phyloP scores from a whole-genome alignment of 2,888 invertebrate species.

The Drosophila gaucha region DNA sequence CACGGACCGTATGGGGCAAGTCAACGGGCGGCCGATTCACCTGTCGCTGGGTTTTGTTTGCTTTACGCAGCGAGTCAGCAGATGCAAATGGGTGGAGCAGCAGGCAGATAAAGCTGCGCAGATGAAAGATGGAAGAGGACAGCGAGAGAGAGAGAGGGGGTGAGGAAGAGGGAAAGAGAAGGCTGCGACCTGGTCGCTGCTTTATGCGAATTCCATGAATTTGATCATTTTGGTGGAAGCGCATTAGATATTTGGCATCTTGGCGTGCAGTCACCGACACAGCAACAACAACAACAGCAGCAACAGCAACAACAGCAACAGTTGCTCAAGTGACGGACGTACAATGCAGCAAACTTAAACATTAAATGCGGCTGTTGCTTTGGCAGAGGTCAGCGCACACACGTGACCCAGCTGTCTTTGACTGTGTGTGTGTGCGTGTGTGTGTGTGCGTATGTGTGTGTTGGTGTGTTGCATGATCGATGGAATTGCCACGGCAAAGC shows the following conservation, averaged over 20 bases:
- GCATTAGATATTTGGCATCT: constrained; percentile 80
- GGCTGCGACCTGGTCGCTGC: constrained; percentile 51
- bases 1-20: constrained; percentile 74
- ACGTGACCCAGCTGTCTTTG: constrained; percentile 68
- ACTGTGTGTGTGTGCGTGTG: background rate
- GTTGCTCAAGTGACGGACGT: constrained; percentile 64
- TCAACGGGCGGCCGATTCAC: constrained; percentile 80
- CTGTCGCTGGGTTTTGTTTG: constrained; percentile 78
- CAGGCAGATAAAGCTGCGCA: constrained; percentile 22
- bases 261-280: constrained; percentile 51
- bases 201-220: constrained; percentile 80
- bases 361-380: constrained; percentile 37
- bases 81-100: constrained; percentile 59
- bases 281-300: constrained; percentile 17
- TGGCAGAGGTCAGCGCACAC: constrained; percentile 79
- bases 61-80: constrained; percentile 62
- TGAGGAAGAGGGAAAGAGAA: background rate
- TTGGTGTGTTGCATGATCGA: constrained; percentile 61
- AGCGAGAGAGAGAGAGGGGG: background rate
- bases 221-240: constrained; percentile 77
- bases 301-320: constrained; percentile 29
- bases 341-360: constrained; percentile 60
- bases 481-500: constrained; percentile 68
- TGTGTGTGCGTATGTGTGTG: background rate
- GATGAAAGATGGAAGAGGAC: background rate